Conservation (phyloP, 1,140 invertebrate genomes). For the Bombus fervidus region DNA sequence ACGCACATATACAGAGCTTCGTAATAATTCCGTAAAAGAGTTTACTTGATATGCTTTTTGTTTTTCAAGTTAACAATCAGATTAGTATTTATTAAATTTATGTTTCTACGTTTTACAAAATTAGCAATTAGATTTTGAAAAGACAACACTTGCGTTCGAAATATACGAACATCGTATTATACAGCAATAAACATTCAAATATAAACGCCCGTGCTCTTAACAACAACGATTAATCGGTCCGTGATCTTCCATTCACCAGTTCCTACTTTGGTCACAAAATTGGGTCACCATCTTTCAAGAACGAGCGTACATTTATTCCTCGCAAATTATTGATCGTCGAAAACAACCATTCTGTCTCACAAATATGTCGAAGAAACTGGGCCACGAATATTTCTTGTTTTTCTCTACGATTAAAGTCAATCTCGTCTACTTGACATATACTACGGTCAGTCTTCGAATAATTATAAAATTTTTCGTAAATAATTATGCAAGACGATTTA, state of each 20-base stretch:
- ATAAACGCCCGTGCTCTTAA: not conserved
- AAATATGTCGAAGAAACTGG: constrained; percentile 6
- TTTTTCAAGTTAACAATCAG: not conserved
- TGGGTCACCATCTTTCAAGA: constrained; percentile 34
- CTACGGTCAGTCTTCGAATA: not conserved
- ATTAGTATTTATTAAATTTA: too few relatives aligned
- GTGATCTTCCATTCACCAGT: not conserved
- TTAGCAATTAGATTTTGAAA: not conserved
- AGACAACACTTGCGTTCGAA: not conserved
- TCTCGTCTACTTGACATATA: not conserved
- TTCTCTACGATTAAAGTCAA: not conserved
- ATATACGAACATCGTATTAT: not conserved
- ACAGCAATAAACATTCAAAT: too few relatives aligned
- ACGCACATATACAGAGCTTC: not conserved
- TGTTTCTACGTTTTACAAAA: not conserved
- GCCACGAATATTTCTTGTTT: not conserved
- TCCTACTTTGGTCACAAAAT: not conserved
- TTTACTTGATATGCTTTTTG: not conserved
- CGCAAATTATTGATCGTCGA: constrained; percentile 42
- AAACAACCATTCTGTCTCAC: constrained; percentile 25
- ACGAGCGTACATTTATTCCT: constrained; percentile 5
- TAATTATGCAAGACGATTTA: not conserved
- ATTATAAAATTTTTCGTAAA: not conserved
- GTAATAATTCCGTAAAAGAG: not conserved
- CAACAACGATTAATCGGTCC: not conserved